Conservation (phyloP, 2,113 vertebrate species). For the Corydoras maculifer region DNA sequence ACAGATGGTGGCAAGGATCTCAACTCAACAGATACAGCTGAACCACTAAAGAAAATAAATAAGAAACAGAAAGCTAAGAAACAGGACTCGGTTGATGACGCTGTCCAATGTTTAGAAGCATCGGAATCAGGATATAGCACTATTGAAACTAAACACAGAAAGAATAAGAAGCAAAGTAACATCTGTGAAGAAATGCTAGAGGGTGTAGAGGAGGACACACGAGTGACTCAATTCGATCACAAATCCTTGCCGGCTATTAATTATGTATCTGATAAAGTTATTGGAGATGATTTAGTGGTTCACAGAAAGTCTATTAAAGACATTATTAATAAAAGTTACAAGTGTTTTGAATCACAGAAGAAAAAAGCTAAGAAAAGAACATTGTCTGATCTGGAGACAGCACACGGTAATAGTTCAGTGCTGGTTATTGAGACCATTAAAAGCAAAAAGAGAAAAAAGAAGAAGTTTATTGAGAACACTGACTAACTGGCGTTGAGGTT, state of each 20-base stretch:
- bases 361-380: slow-evolving; percentile 17
- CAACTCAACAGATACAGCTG: not conserved
- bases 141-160: not conserved
- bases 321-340: not conserved
- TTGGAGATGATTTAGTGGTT: not conserved
- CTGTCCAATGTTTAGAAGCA: not conserved
- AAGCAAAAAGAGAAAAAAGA: no score
- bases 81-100: not conserved
- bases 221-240: no score
- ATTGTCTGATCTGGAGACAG: no score
- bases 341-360: not conserved
- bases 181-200: not conserved
- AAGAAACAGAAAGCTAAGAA: not conserved
- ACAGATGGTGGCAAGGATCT: not conserved
- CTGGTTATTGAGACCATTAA: no score
- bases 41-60: not conserved
- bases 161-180: not conserved
- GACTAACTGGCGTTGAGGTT: no score
- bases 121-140: not conserved
- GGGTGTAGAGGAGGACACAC: not conserved
- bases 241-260: not conserved
- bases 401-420: no score
- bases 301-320: not conserved
- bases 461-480: no score
- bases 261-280: not conserved